Base-by-base conservation (phyloP, 2,888 invertebrate genomes). In the Lottia gigantea region DNA sequence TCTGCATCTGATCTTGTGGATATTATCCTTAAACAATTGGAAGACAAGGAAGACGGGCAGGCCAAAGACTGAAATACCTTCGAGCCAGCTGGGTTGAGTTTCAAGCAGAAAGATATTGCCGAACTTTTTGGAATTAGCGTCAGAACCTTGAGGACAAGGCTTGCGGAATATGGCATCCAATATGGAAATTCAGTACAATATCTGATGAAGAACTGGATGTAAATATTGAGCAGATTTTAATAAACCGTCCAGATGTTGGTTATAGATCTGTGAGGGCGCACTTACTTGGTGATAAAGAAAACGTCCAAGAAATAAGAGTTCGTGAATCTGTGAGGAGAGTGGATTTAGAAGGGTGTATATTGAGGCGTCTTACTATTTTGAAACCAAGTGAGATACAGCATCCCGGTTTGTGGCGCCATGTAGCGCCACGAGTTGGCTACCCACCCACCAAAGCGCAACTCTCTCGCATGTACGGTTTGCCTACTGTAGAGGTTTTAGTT, bases 201-300 rank as follows among this genome's bases (percentile, higher is more conserved):
- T 49, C 49, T 49, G 49, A 49, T 49, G 49, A 49, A 49, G 49
- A 49, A 55, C 55, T 55, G n/a, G 55, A 55, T 55, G 55, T n/a
- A 55, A 55, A 55, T n/a, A 55, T n/a, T n/a, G 55, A 55, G 55
- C 55, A 55, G n/a, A 55, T 55, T n/a, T 55, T 55, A 55, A 55
- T 55, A 16, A 55, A 55, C 55, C 55, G n/a, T 55, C 55, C 55
- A 8, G 55, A 55, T 55, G 55, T 40, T 40, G 55, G 55, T n/a
- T 55, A 55, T 55, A 55, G 55, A 55, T 55, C 55, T 55, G 55
- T 16, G 55, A 55, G 55, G 55, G 55, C 55, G n/a, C 16, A 55
- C 55, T n/a, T 55, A 55, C 55, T 55, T 55, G 40, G 6, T 40
- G 40, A 40, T 40, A 8, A 8, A 55, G 55, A 55, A n/a, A 55